Conservation (phyloP, 2,113 vertebrate species). For the Embiotoca jacksoni region DNA sequence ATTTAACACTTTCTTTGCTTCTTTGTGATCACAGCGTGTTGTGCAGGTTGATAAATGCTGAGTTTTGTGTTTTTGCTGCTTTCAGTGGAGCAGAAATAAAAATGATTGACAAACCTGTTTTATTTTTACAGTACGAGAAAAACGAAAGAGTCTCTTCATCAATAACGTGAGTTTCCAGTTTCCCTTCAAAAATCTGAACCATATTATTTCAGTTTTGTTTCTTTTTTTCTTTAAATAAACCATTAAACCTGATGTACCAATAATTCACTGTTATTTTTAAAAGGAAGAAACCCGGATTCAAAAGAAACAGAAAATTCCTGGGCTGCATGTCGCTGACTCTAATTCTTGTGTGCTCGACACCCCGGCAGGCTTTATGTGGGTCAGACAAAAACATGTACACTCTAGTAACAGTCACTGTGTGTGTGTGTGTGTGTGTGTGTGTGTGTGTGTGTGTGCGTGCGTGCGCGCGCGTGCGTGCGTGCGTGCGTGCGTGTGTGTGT, state of each 20-base stretch:
- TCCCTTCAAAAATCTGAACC: neutral
- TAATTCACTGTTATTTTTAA: neutral
- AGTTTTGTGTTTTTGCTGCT: neutral
- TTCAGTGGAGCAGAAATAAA: neutral
- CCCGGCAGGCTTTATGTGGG: constrained; percentile 35
- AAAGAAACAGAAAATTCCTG: too few relatives aligned
- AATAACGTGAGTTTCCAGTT: constrained; percentile 78
- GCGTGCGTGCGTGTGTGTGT: constrained; percentile 16
- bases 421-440: constrained; percentile 7
- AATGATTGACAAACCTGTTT: neutral
- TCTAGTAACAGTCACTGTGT: constrained; percentile 40
- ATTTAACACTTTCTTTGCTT: neutral
- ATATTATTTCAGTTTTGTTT: neutral
- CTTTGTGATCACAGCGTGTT: neutral
- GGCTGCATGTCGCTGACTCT: too few relatives aligned
- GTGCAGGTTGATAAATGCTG: neutral
- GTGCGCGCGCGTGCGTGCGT: constrained; percentile 31
- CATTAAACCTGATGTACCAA: neutral
- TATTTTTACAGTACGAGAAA: constrained; percentile 77
- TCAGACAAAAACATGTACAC: constrained; percentile 35
- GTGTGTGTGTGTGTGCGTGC: constrained; percentile 42
- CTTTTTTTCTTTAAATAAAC: too few relatives aligned
- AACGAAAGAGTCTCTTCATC: constrained; percentile 81
- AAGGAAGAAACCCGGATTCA: too few relatives aligned
- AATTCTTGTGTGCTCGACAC: neutral